Evolutionary conservation across 2,113 vertebrate genomes (phyloP).

Genomic region (Phoenicopterus ruber): DNA sequence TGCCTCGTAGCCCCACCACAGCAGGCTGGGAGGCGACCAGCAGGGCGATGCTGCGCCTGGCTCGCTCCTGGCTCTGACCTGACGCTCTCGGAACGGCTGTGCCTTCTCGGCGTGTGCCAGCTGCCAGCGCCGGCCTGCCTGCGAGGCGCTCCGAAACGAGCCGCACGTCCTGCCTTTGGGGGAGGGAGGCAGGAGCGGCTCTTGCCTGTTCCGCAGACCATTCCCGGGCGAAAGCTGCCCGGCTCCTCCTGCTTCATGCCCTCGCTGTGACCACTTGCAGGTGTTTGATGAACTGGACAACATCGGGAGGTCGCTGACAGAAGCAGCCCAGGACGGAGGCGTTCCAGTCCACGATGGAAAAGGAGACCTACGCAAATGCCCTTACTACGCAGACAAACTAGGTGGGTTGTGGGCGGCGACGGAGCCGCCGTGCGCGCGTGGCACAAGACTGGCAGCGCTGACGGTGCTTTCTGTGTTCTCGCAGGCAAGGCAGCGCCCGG

Average conservation of each 20-base stretch:
- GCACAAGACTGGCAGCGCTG: accelerated
- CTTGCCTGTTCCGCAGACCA: neutral
- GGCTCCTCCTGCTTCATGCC: neutral
- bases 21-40: neutral
- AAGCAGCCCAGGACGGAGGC: conserved; percentile 76
- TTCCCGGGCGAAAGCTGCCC: neutral
- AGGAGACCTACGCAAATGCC: conserved; percentile 89
- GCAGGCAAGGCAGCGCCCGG: conserved; percentile 71
- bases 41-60: no score
- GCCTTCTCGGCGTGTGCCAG: accelerated
- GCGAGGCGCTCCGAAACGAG: accelerated
- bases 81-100: neutral
- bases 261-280: conserved; percentile 57
- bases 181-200: neutral
- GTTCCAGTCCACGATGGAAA: conserved; percentile 79
- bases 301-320: conserved; percentile 76
- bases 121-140: neutral
- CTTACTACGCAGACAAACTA: conserved; percentile 83
- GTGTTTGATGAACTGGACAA: conserved; percentile 92
- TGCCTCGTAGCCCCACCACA: accelerated
- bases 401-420: conserved; percentile 37
- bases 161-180: accelerated
- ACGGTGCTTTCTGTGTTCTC: neutral
- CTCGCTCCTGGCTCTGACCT: neutral
- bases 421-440: accelerated